Evolutionary conservation across 2,888 invertebrate genomes (phyloP).

Genomic region (Andrena chrysosceles): DNA sequence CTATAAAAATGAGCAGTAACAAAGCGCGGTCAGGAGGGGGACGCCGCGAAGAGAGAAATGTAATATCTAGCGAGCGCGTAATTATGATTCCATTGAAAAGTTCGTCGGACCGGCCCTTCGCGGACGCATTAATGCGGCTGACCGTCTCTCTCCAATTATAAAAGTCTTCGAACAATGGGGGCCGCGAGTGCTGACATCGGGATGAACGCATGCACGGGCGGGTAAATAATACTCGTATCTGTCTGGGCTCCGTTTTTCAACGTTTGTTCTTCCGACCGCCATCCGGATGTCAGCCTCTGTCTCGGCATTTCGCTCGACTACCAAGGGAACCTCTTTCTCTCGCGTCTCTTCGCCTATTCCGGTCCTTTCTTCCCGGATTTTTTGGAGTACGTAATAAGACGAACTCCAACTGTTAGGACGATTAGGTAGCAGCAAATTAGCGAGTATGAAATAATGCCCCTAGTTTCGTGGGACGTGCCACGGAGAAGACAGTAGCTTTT

Average conservation of each 20-base stretch:
- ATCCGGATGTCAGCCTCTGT: constrained; percentile 67
- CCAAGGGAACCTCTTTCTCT: constrained; percentile 31
- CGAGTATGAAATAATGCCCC: constrained; percentile 31
- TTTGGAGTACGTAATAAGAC: constrained; percentile 54
- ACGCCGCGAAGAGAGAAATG: constrained; percentile 52
- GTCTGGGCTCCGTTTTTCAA: constrained; percentile 68
- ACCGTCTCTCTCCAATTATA: constrained; percentile 78
- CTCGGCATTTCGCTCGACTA: constrained; percentile 60
- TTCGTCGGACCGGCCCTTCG: constrained; percentile 68
- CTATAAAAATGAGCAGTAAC: constrained; percentile 58
- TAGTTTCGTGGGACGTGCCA: background rate
- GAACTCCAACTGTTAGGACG: constrained; percentile 31
- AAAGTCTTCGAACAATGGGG: constrained; percentile 80
- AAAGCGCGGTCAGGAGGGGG: constrained; percentile 38
- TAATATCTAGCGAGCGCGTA: constrained; percentile 72
- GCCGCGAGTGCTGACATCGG: constrained; percentile 74
- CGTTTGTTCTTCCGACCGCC: constrained; percentile 70
- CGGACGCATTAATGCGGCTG: constrained; percentile 72
- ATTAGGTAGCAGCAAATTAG: constrained; percentile 50
- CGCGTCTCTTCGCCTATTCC: constrained; percentile 49
- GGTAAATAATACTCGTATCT: constrained; percentile 76
- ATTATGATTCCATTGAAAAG: constrained; percentile 80
- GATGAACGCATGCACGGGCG: constrained; percentile 61
- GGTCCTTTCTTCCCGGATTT: constrained; percentile 57
- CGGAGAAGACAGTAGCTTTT: background rate